Conservation (phyloP, 2,888 invertebrate species). For the Rotaria sp. region DNA sequence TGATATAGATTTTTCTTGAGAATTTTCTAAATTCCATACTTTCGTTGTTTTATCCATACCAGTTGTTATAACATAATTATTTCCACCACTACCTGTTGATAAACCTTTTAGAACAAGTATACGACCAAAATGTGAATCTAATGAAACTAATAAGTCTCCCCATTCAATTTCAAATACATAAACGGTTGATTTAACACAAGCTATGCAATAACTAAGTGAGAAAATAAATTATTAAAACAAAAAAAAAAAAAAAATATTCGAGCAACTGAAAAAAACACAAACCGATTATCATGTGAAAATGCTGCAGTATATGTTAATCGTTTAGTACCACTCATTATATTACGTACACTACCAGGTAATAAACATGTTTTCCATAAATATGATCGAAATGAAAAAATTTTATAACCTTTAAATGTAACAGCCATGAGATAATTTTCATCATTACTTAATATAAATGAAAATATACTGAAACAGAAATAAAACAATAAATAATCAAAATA, state of each 20-base stretch:
- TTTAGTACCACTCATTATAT: slow-evolving; percentile 77
- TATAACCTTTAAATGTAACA: slow-evolving; percentile 55
- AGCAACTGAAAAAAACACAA: slow-evolving; percentile 51
- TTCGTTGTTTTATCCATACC: slow-evolving; percentile 94
- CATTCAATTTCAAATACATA: slow-evolving; percentile 84
- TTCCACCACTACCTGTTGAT: slow-evolving; percentile 67
- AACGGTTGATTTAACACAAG: slow-evolving; percentile 83
- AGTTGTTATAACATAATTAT: slow-evolving; percentile 71
- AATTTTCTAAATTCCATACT: slow-evolving; percentile 98
- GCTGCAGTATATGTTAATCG: slow-evolving; percentile 81
- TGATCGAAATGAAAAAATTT: slow-evolving; percentile 54
- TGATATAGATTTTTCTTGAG: slow-evolving; percentile 90
- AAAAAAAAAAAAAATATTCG: not conserved
- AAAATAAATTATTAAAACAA: not conserved
- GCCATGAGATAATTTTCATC: slow-evolving; percentile 74
- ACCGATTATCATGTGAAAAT: slow-evolving; percentile 78
- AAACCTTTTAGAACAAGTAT: slow-evolving; percentile 81
- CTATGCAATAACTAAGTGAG: slow-evolving; percentile 59
- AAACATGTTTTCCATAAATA: slow-evolving; percentile 45
- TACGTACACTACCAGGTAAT: slow-evolving; percentile 67
- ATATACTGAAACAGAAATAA: slow-evolving; percentile 43
- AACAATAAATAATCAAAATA: too few relatives aligned
- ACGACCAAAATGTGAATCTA: slow-evolving; percentile 92
- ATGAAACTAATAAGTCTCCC: slow-evolving; percentile 72
- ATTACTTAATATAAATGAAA: slow-evolving; percentile 68